Percentiles rank a stretch among this genome's conserved stretches.
Evolutionary conservation across 1,140 invertebrate genomes (phyloP).

Genomic region (Megathymus violae): DNA sequence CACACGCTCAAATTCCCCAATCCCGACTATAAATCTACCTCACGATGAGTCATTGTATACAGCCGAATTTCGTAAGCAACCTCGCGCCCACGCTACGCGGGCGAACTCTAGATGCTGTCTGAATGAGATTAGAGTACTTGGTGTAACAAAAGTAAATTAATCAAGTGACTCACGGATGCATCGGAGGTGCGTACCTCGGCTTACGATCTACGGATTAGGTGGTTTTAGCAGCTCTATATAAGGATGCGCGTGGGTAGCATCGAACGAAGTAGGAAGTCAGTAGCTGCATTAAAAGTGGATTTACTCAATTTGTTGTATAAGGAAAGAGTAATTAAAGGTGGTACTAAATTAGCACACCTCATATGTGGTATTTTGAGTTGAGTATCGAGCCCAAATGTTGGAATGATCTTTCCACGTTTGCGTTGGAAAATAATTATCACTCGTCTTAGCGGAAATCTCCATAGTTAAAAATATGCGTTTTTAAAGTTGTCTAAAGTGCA

Average conservation of each 20-base stretch:
- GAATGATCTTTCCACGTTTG: too few species aligned
- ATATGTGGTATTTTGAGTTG: too few species aligned
- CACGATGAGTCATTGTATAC: constrained; percentile 35
- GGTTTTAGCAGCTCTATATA: constrained; percentile 32
- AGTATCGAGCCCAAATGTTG: too few species aligned
- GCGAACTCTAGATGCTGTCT: constrained; percentile 37
- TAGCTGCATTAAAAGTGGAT: neutral
- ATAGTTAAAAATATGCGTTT: too few species aligned
- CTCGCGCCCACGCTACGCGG: constrained; percentile 37
- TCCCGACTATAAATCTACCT: constrained; percentile 27
- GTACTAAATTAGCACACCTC: too few species aligned
- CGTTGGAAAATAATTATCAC: too few species aligned
- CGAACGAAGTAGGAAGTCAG: neutral
- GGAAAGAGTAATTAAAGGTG: too few species aligned
- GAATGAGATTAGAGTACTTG: constrained; percentile 47
- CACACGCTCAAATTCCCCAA: constrained; percentile 18
- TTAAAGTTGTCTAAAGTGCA: too few species aligned
- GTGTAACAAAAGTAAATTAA: constrained; percentile 53
- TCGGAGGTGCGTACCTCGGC: constrained; percentile 14
- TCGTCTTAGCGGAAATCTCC: too few species aligned
- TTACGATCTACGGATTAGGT: constrained; percentile 19
- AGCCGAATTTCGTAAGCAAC: constrained; percentile 42
- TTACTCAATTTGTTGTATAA: neutral
- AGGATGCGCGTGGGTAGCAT: constrained; percentile 17
- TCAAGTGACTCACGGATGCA: constrained; percentile 48